Percentiles rank a stretch among this genome's conserved stretches.
phyloP scores from a whole-genome alignment of 2,113 vertebrate species.

The Larimichthys crocea region DNA sequence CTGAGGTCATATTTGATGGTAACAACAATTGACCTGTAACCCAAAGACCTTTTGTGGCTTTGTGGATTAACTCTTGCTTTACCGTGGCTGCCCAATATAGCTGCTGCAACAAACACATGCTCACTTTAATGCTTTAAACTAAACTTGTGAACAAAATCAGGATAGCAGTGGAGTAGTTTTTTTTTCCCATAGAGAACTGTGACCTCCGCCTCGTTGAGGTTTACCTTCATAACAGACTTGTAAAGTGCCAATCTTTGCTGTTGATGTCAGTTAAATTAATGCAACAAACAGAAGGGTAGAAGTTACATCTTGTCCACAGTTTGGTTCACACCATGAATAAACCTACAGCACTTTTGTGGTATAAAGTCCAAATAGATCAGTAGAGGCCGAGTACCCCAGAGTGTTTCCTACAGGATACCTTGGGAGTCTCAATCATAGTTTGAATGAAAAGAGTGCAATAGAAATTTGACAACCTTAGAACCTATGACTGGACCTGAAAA shows the following conservation, averaged over 20 bases:
- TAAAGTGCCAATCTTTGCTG: not conserved
- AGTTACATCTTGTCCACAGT: no score
- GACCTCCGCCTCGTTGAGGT: not conserved
- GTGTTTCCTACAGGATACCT: not conserved
- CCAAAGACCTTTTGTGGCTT: not conserved
- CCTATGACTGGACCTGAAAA: conserved; percentile 28
- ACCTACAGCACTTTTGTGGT: no score
- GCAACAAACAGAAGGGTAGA: no score
- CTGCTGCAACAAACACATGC: not conserved
- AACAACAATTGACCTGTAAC: not conserved
- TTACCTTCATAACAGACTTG: not conserved
- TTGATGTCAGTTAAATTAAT: not conserved
- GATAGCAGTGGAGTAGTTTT: not conserved
- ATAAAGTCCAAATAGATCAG: not conserved
- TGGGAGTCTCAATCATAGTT: not conserved
- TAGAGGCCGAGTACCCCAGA: not conserved
- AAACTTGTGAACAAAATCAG: not conserved
- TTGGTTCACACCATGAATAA: no score
- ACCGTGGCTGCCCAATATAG: not conserved
- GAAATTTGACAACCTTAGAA: conserved; percentile 22
- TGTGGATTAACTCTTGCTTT: not conserved
- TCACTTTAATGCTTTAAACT: not conserved
- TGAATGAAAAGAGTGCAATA: conserved; percentile 14
- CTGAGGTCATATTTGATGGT: conserved; percentile 15
- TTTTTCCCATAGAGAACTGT: not conserved